phyloP scores from a whole-genome alignment of 2,888 invertebrate species.

The Psylliodes chrysocephalus region DNA sequence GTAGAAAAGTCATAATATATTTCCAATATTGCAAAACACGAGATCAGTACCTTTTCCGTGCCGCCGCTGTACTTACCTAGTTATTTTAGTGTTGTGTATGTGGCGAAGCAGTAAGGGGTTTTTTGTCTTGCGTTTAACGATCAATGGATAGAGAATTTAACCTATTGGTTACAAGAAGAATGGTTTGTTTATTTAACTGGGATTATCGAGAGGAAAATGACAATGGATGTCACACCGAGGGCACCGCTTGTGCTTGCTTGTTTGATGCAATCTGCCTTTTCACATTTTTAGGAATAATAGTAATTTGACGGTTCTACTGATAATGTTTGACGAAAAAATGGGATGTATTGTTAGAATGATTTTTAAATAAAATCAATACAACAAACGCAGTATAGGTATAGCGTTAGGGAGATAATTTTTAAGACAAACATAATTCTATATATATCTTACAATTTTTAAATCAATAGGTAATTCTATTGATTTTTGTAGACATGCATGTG shows the following conservation, averaged over 20 bases:
- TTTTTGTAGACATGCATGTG: too few species aligned
- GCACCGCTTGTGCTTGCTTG: neutral
- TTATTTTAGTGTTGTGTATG: constrained; percentile 14
- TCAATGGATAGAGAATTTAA: constrained; percentile 24
- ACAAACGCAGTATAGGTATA: too few species aligned
- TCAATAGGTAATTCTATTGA: too few species aligned
- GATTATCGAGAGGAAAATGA: constrained; percentile 20
- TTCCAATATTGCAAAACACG: too few species aligned
- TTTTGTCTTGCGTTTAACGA: constrained; percentile 20
- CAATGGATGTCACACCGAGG: constrained; percentile 22
- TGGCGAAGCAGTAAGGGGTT: constrained; percentile 14
- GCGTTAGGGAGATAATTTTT: too few species aligned
- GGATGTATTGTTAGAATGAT: neutral
- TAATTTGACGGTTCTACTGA: constrained; percentile 15
- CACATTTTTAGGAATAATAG: constrained; percentile 18
- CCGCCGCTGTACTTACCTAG: constrained; percentile 9
- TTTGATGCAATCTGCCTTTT: constrained; percentile 17
- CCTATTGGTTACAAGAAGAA: constrained; percentile 25
- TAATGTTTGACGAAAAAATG: constrained; percentile 10
- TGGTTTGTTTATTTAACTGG: constrained; percentile 26
- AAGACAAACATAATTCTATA: too few species aligned
- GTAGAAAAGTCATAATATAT: too few species aligned
- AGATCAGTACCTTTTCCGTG: too few species aligned
- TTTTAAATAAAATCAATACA: neutral
- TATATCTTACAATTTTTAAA: too few species aligned